Evolutionary conservation across 1,140 invertebrate species (phyloP), one percentile per base, ranked within the genome.

Genomic region (Asbolus verrucosus): DNA sequence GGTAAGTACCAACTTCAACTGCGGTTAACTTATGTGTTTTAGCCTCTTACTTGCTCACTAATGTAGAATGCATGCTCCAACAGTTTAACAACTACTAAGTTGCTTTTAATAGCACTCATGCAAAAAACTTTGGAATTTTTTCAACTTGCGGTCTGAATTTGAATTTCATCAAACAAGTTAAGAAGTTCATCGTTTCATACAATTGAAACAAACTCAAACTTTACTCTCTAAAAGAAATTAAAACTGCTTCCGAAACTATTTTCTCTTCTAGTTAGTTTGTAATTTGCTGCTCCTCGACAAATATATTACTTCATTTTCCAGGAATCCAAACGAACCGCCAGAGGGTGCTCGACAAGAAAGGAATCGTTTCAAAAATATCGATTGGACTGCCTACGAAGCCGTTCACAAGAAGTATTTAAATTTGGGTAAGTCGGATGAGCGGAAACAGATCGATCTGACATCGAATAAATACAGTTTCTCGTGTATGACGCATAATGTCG

Each of bases 391-490:
- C 1, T 97, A 96, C 80, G 94, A 96, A 79, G 89, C 89, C 11
- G 89, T 93, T n/a, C 94, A 95, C 75, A 96, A 96, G 80, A 94
- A 95, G 80, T 97, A 96, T 83, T 84, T 97, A 21, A 93, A 91
- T 84, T 90, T 97, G 77, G 92, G 93, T 94, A 78, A 54, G 46
- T 54, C 18, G 41, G 18, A 15, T 6, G 16, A 46, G 3, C 41
- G 41, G n/a, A n/a, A n/a, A n/a, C n/a, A n/a, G n/a, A n/a, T n/a
- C n/a, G n/a, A n/a, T n/a, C n/a, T n/a, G n/a, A n/a, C n/a, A n/a
- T n/a, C n/a, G n/a, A n/a, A n/a, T n/a, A n/a, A n/a, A n/a, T n/a
- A n/a, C n/a, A n/a, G n/a, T n/a, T n/a, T n/a, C n/a, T n/a, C n/a
- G n/a, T n/a, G n/a, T n/a, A n/a, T n/a, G n/a, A n/a, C n/a, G n/a